These are phyloP conservation scores for Sciurus vulgaris DNA, from an alignment of 2,797 vertebrate genomes.

Conservation along the genomic window DNA sequence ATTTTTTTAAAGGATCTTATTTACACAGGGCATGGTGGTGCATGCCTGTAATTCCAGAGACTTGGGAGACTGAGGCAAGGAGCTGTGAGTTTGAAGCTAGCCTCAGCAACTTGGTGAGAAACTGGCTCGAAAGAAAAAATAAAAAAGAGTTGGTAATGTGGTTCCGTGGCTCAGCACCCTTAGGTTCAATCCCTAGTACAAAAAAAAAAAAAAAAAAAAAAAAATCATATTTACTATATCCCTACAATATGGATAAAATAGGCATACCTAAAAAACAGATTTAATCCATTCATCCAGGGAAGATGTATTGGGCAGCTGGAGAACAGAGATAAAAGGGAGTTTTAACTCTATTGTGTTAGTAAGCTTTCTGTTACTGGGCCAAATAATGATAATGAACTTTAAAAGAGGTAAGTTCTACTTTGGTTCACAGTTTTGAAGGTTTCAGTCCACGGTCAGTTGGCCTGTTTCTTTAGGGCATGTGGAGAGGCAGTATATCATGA, in stretches of 20 bases:
- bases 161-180: too few relatives aligned
- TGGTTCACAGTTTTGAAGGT: neutral
- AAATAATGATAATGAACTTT: neutral
- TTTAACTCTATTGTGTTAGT: neutral
- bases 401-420: neutral
- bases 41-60: too few relatives aligned
- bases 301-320: neutral
- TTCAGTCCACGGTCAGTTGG: neutral
- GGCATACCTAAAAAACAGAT: neutral
- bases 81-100: too few relatives aligned
- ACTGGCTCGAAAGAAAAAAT: neutral
- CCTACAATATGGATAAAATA: conserved; percentile 34
- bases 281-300: neutral
- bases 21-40: too few relatives aligned
- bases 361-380: neutral
- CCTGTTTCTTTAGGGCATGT: neutral
- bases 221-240: neutral
- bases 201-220: too few relatives aligned
- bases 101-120: neutral
- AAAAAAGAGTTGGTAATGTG: neutral
- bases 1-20: too few relatives aligned
- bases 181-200: too few relatives aligned
- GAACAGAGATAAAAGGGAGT: neutral
- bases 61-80: too few relatives aligned
- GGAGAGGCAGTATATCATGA: neutral